Evolutionary conservation across 2,113 vertebrate species (phyloP).

Genomic region (Gracilinanus agilis): DNA sequence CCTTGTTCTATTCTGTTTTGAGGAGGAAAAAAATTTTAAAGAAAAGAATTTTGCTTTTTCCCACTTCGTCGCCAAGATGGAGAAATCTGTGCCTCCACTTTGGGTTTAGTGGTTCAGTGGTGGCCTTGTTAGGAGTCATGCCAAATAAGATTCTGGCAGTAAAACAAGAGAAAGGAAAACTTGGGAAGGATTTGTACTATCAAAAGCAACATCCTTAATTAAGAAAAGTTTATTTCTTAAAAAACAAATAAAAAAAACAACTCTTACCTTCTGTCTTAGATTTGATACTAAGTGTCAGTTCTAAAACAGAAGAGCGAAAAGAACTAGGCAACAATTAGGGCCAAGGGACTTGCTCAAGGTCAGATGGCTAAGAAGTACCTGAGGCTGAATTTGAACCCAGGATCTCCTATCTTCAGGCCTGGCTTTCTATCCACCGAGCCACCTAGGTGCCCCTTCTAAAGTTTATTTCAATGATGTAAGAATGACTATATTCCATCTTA

Average conservation of each 20-base stretch:
- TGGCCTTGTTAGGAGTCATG: slow-evolving; percentile 29
- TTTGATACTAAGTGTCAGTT: too few species aligned
- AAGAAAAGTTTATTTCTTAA: slow-evolving; percentile 30
- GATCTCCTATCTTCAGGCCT: too few species aligned
- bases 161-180: slow-evolving; percentile 25
- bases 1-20: slow-evolving; percentile 20
- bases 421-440: too few species aligned
- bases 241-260: too few species aligned
- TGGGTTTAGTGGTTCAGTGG: slow-evolving; percentile 51
- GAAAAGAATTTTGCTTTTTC: slow-evolving; percentile 46
- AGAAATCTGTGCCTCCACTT: slow-evolving; percentile 50
- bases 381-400: too few species aligned
- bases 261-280: too few species aligned
- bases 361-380: too few species aligned
- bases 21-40: slow-evolving; percentile 59
- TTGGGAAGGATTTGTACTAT: neutral
- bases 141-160: neutral
- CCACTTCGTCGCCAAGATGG: slow-evolving; percentile 36
- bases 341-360: too few species aligned
- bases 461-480: slow-evolving; percentile 31
- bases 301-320: too few species aligned
- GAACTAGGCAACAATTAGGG: too few species aligned
- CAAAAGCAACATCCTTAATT: slow-evolving; percentile 21
- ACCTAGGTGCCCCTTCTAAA: neutral
- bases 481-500: neutral